A percentile compares a stretch with the other conserved stretches of the same genome.
Evolutionary conservation across 2,888 invertebrate species (phyloP).

Genomic region (Drosophila colorata): DNA sequence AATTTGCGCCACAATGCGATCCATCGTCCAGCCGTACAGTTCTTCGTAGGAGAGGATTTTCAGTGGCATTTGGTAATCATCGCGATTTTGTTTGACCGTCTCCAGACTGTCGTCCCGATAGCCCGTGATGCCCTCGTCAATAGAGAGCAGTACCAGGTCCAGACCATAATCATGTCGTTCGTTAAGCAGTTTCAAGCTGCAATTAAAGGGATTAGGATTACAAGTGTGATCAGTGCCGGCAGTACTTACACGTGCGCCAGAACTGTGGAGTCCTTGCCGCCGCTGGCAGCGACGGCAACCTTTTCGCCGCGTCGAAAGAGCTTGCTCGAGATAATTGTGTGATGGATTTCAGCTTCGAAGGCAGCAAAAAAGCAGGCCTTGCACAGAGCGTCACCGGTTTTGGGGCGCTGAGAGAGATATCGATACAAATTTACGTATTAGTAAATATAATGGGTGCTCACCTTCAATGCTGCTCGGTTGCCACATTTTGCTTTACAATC

Average conservation of each 20-base stretch:
- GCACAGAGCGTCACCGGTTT: slow-evolving; percentile 96
- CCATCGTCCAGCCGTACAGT: slow-evolving; percentile 99
- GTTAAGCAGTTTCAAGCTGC: slow-evolving; percentile 92
- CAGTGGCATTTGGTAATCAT: slow-evolving; percentile 96
- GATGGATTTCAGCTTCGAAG: slow-evolving; percentile 97
- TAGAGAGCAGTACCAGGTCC: slow-evolving; percentile 95
- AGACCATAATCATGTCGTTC: slow-evolving; percentile 95
- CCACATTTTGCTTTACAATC: slow-evolving; percentile 90
- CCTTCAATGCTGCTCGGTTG: slow-evolving; percentile 91
- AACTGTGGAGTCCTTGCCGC: slow-evolving; percentile 99
- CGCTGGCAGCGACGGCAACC: slow-evolving; percentile 97
- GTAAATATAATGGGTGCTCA: slow-evolving; percentile 79
- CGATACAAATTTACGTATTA: background rate
- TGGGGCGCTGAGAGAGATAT: slow-evolving; percentile 87
- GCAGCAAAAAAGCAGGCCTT: slow-evolving; percentile 97
- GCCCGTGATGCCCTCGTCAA: slow-evolving; percentile 99
- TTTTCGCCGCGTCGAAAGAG: slow-evolving; percentile 93
- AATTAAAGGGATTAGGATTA: slow-evolving; percentile 2
- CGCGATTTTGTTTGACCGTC: slow-evolving; percentile 97
- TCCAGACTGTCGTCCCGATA: slow-evolving; percentile 98
- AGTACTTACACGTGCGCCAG: slow-evolving; percentile 91
- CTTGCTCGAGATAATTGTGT: slow-evolving; percentile 92
- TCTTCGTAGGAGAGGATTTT: slow-evolving; percentile 98
- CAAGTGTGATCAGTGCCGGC: fast-evolving
- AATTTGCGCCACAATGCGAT: slow-evolving; percentile 96